These are phyloP conservation scores for Tupaia chinensis DNA, from an alignment of 2,113 vertebrate genomes.

Conservation along the genomic window DNA sequence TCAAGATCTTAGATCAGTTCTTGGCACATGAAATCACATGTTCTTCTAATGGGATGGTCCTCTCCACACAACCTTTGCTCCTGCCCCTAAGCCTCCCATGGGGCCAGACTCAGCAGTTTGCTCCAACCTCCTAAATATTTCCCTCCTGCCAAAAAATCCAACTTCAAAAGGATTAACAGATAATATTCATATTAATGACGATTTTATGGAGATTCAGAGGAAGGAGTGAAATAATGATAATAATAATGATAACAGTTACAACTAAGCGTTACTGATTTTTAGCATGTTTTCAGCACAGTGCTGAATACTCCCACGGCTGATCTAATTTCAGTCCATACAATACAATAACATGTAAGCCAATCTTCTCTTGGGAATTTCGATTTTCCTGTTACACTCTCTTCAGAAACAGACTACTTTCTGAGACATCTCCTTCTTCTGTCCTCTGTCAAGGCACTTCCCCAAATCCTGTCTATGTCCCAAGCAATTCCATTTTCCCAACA, in stretches of 20 bases:
- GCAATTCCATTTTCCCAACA: neutral
- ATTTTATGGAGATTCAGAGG: neutral
- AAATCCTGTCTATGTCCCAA: neutral
- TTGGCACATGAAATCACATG: neutral
- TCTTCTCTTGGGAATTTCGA: neutral
- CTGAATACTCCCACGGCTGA: neutral
- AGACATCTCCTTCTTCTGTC: neutral
- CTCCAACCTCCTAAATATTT: neutral
- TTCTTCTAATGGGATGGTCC: too few species aligned
- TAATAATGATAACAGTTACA: neutral
- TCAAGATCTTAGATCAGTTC: neutral
- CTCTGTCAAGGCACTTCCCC: neutral
- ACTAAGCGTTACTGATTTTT: neutral
- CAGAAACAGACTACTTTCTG: conserved; percentile 23
- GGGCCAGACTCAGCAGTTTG: neutral
- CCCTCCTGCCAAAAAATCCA: neutral
- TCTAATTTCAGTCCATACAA: neutral
- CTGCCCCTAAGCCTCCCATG: neutral
- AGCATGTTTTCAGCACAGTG: neutral
- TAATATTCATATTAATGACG: neutral
- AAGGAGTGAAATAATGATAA: neutral
- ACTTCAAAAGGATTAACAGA: neutral
- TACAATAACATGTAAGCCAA: neutral
- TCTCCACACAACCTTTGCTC: neutral
- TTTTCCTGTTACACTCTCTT: neutral